These are phyloP conservation scores for Atopsyche davidsoni DNA, from an alignment of 1,140 invertebrate species.

Conservation along the genomic window DNA sequence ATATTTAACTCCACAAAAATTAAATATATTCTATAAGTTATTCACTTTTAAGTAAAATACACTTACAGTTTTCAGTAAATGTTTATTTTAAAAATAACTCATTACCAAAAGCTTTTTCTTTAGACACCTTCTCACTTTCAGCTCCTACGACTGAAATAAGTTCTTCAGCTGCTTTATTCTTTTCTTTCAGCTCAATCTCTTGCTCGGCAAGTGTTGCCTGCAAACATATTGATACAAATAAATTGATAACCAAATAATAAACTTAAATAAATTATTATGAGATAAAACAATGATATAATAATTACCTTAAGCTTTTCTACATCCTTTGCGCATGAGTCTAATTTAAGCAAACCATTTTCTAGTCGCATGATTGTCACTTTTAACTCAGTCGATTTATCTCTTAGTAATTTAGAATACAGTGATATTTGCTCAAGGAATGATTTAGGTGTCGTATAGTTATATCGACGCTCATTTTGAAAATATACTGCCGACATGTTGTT, in stretches of 20 bases:
- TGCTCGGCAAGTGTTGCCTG: conserved; percentile 79
- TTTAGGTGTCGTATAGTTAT: conserved; percentile 95
- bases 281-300: background rate
- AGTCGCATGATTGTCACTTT: conserved; percentile 71
- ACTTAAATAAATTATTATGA: background rate
- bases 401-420: conserved; percentile 77
- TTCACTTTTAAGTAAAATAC: no score
- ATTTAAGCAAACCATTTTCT: conserved; percentile 82
- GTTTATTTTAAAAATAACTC: background rate
- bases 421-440: conserved; percentile 92
- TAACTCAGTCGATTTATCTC: conserved; percentile 71
- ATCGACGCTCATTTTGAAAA: conserved; percentile 79
- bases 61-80: background rate
- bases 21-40: no score
- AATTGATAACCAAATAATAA: conserved; percentile 49
- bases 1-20: no score
- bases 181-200: conserved; percentile 80
- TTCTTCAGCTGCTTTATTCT: conserved; percentile 85
- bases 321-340: conserved; percentile 76
- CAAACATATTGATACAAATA: conserved; percentile 32
- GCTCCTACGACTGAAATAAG: conserved; percentile 84
- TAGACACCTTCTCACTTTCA: conserved; percentile 84
- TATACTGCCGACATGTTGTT: conserved; percentile 81
- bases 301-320: conserved; percentile 57
- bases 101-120: conserved; percentile 74